These are phyloP conservation scores for Podarcis muralis DNA, from an alignment of 2,113 vertebrate genomes.

Conservation along the genomic window DNA sequence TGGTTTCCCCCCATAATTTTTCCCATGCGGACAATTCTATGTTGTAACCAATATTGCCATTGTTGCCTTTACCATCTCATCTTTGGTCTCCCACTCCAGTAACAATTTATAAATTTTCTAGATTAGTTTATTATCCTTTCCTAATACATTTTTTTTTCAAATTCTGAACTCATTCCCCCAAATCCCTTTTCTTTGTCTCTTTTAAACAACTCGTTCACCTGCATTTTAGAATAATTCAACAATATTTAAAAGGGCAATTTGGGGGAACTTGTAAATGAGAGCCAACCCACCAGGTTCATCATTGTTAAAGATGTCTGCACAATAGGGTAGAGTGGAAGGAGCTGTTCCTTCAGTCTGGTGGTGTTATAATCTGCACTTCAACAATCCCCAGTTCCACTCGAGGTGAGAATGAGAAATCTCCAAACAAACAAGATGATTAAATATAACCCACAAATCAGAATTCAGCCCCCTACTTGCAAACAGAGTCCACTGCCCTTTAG, in stretches of 20 bases:
- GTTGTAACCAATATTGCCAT: too few relatives aligned
- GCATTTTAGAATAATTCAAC: background rate
- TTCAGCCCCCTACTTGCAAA: background rate
- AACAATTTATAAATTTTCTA: too few relatives aligned
- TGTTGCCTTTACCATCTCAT: too few relatives aligned
- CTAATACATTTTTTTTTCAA: too few relatives aligned
- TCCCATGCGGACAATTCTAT: too few relatives aligned
- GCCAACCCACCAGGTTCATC: background rate
- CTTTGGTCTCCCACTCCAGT: too few relatives aligned
- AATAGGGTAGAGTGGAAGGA: background rate
- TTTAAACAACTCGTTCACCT: too few relatives aligned
- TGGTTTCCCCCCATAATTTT: too few relatives aligned
- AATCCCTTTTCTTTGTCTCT: too few relatives aligned
- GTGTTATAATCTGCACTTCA: background rate
- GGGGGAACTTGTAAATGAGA: background rate
- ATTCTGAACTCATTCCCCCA: too few relatives aligned
- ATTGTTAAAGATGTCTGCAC: background rate
- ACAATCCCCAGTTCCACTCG: background rate
- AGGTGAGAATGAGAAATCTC: background rate
- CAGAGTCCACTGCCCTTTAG: background rate
- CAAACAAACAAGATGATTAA: slow-evolving; percentile 10
- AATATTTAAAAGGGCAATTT: background rate
- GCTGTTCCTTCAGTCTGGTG: background rate
- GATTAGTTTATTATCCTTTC: too few relatives aligned
- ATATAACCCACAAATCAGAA: slow-evolving; percentile 9